Conservation (phyloP, 2,113 vertebrate genomes). For the Oncorhynchus masou region DNA sequence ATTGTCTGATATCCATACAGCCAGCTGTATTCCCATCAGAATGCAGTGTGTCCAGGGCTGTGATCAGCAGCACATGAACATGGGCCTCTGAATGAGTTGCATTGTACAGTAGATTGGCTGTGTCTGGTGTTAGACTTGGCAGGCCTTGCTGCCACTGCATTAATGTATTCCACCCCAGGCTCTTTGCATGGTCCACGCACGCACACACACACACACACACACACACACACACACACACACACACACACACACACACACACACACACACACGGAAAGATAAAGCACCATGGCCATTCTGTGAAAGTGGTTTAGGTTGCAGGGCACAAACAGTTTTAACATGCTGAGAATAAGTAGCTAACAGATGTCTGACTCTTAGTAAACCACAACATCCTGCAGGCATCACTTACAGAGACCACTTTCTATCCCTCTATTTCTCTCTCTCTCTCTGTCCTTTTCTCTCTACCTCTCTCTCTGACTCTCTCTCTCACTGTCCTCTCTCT, state of each 20-base stretch:
- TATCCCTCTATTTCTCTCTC: background rate
- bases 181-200: too few species aligned
- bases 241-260: background rate
- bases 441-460: background rate
- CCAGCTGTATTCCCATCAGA: too few species aligned
- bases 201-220: too few species aligned
- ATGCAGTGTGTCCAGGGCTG: too few species aligned
- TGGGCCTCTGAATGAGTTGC: too few species aligned
- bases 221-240: too few species aligned
- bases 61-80: too few species aligned
- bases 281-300: slow-evolving; percentile 38
- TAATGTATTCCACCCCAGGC: too few species aligned
- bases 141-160: too few species aligned
- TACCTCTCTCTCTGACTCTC: slow-evolving; percentile 36
- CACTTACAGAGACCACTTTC: slow-evolving; percentile 50
- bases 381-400: slow-evolving; percentile 63
- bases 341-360: slow-evolving; percentile 63
- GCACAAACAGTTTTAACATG: slow-evolving; percentile 62
- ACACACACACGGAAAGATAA: background rate
- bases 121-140: too few species aligned
- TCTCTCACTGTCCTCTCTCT: slow-evolving; percentile 2
- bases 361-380: slow-evolving; percentile 64
- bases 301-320: slow-evolving; percentile 58
- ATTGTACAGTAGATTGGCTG: too few species aligned
- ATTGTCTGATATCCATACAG: too few species aligned